phyloP scores from a whole-genome alignment of 2,113 vertebrate genomes.

The Notarius quadriscutis region DNA sequence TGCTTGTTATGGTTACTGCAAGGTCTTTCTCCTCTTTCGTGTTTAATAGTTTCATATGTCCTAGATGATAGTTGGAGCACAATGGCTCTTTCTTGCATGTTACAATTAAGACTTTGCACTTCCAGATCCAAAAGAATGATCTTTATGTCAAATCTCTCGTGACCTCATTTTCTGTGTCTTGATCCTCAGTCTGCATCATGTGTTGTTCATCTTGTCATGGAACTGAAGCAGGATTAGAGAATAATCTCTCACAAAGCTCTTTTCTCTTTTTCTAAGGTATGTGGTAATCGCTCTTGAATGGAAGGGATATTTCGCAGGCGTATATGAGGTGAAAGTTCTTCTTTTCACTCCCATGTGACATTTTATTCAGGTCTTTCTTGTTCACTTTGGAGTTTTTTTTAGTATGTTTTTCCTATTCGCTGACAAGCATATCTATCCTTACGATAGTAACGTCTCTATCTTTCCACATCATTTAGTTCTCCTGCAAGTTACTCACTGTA shows the following conservation, averaged over 20 bases:
- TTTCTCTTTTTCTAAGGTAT: slow-evolving; percentile 61
- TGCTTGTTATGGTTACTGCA: no score
- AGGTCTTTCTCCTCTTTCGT: no score
- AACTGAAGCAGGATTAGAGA: slow-evolving; percentile 53
- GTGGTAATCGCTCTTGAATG: slow-evolving; percentile 66
- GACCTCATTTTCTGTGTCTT: slow-evolving; percentile 39
- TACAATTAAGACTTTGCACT: background rate
- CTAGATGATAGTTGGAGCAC: no score
- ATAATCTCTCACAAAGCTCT: slow-evolving; percentile 53
- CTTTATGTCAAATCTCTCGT: slow-evolving; percentile 60
- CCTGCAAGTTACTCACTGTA: slow-evolving; percentile 54
- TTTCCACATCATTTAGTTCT: slow-evolving; percentile 16
- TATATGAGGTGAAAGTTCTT: slow-evolving; percentile 25
- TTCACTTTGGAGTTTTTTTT: background rate
- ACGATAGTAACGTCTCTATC: background rate
- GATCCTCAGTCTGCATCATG: slow-evolving; percentile 58
- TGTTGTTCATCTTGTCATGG: slow-evolving; percentile 64
- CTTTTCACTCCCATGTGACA: slow-evolving; percentile 17
- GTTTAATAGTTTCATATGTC: no score
- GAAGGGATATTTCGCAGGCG: slow-evolving; percentile 48
- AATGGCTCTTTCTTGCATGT: no score
- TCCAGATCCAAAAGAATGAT: slow-evolving; percentile 33
- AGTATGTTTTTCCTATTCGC: background rate
- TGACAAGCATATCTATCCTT: background rate
- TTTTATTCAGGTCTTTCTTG: background rate